Conservation (phyloP, 2,888 invertebrate genomes). For the Melieria omissa region DNA sequence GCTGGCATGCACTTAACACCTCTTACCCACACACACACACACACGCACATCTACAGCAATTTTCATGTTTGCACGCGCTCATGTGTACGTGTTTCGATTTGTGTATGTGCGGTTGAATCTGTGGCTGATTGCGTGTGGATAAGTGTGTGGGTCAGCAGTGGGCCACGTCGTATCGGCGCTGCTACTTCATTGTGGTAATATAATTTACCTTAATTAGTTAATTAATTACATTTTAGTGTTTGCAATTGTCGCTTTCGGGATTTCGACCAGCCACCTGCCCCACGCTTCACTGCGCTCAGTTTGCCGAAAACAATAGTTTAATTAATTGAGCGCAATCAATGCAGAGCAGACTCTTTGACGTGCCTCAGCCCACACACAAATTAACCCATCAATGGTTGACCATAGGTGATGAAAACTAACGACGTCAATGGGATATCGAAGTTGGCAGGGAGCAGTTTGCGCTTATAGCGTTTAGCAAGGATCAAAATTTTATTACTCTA, state of each 20-base stretch:
- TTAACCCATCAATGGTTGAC: too few species aligned
- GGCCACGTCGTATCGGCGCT: too few species aligned
- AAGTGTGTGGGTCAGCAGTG: too few species aligned
- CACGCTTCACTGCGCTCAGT: neutral
- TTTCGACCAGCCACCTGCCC: neutral
- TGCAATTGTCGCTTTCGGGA: neutral
- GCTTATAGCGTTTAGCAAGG: neutral
- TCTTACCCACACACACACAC: neutral
- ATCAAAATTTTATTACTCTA: too few species aligned
- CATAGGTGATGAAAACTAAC: too few species aligned
- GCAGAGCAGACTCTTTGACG: too few species aligned
- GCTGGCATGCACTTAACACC: neutral
- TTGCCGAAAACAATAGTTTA: neutral
- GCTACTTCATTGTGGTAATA: too few species aligned
- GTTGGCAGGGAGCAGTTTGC: neutral
- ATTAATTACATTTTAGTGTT: conserved; percentile 18
- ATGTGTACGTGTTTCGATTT: neutral
- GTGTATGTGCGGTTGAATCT: neutral
- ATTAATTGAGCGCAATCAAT: too few species aligned
- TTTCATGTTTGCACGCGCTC: neutral
- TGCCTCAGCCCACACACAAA: too few species aligned
- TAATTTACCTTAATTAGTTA: conserved; percentile 17
- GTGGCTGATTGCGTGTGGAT: too few species aligned
- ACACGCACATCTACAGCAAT: neutral
- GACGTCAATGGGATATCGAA: neutral